These are phyloP conservation scores for Papilio machaon DNA, from an alignment of 1,140 invertebrate species.

Conservation along the genomic window DNA sequence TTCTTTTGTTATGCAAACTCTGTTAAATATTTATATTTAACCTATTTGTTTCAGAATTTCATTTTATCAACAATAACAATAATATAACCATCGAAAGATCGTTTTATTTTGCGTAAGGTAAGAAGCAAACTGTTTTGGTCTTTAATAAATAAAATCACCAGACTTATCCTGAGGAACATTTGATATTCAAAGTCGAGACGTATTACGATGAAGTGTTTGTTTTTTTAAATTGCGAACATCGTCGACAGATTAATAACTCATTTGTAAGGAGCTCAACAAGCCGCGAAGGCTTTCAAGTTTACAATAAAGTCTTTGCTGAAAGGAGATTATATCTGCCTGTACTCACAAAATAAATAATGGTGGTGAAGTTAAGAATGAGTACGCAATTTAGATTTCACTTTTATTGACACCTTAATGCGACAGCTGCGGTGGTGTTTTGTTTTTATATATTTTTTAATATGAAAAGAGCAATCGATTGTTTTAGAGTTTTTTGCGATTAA, in stretches of 20 bases:
- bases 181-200: slow-evolving; percentile 28
- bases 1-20: slow-evolving; percentile 6
- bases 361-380: slow-evolving; percentile 40
- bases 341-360: slow-evolving; percentile 61
- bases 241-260: slow-evolving; percentile 70
- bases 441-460: neutral
- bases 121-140: neutral
- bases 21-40: neutral
- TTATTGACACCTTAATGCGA: slow-evolving; percentile 19
- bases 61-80: too few relatives aligned
- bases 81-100: neutral
- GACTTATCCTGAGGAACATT: neutral
- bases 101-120: neutral
- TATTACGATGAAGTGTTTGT: slow-evolving; percentile 39
- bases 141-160: neutral
- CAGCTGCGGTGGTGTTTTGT: neutral
- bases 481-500: neutral
- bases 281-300: slow-evolving; percentile 59
- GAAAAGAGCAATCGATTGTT: neutral
- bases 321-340: slow-evolving; percentile 64
- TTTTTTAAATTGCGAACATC: slow-evolving; percentile 58
- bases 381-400: slow-evolving; percentile 32
- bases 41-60: neutral
- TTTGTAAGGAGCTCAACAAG: slow-evolving; percentile 60
- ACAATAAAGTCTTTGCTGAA: slow-evolving; percentile 66